A percentile compares a stretch with the other conserved stretches of the same genome.
These are phyloP conservation scores for Drosophila watanabei DNA, from an alignment of 1,140 invertebrate species.

Conservation along the genomic window DNA sequence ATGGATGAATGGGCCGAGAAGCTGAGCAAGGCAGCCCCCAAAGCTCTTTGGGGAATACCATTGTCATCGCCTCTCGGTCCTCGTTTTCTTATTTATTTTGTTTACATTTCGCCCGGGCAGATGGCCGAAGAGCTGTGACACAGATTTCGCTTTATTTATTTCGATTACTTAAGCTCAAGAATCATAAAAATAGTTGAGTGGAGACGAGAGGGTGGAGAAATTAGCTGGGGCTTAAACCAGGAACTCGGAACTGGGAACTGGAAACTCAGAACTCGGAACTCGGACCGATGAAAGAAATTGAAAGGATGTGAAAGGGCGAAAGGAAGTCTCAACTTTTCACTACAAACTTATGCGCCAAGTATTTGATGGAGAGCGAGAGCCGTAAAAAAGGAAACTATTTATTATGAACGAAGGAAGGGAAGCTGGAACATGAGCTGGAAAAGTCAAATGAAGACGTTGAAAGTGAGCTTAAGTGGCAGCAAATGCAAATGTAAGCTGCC, in stretches of 20 bases:
- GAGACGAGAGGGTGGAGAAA: slow-evolving; percentile 10
- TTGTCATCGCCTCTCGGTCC: slow-evolving; percentile 22
- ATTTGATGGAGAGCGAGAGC: slow-evolving; percentile 25
- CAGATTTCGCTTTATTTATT: slow-evolving; percentile 61
- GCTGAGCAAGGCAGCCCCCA: neutral
- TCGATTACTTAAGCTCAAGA: slow-evolving; percentile 72
- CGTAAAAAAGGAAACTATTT: slow-evolving; percentile 5
- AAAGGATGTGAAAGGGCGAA: slow-evolving; percentile 30
- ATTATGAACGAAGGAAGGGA: neutral
- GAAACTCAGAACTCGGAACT: neutral
- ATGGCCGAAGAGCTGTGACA: slow-evolving; percentile 38
- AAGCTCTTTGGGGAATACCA: slow-evolving; percentile 21
- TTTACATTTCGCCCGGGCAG: slow-evolving; percentile 29
- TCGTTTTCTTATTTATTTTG: slow-evolving; percentile 37
- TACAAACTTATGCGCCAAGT: slow-evolving; percentile 23
- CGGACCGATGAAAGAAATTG: slow-evolving; percentile 26
- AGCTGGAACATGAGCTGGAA: slow-evolving; percentile 5
- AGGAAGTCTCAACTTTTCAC: slow-evolving; percentile 33
- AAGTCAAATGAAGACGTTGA: slow-evolving; percentile 28
- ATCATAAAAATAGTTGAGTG: slow-evolving; percentile 59
- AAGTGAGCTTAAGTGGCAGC: slow-evolving; percentile 29
- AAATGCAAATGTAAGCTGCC: slow-evolving; percentile 11
- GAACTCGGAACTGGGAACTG: neutral
- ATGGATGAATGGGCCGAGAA: slow-evolving; percentile 4
- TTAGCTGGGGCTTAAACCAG: slow-evolving; percentile 21